These are phyloP conservation scores for Porites lutea DNA, from an alignment of 64 coral and sea anemone species.

Conservation along the genomic window DNA sequence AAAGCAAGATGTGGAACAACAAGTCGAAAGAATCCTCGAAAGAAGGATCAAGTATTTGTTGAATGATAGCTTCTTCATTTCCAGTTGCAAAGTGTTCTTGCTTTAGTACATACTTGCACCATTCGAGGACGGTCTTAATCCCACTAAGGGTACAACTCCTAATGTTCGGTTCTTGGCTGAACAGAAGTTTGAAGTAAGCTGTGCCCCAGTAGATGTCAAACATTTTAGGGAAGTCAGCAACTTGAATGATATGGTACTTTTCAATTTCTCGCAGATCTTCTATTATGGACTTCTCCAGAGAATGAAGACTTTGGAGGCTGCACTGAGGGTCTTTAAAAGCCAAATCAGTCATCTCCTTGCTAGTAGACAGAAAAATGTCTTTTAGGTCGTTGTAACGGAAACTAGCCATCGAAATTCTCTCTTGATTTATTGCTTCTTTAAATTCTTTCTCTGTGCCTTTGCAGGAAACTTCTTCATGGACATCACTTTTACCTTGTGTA, in stretches of 20 bases:
- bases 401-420: neutral
- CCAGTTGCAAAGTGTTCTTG: neutral
- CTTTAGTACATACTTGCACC: neutral
- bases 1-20: neutral
- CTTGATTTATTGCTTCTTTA: too few relatives aligned
- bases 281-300: neutral
- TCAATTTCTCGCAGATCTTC: neutral
- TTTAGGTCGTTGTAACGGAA: neutral
- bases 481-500: neutral
- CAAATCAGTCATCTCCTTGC: neutral
- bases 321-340: neutral
- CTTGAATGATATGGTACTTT: neutral
- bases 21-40: neutral
- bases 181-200: neutral
- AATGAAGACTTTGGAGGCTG: neutral
- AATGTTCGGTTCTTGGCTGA: neutral
- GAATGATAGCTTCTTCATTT: neutral
- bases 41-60: neutral
- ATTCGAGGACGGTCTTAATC: neutral
- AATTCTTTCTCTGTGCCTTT: neutral
- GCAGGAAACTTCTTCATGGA: neutral
- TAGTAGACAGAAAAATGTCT: neutral
- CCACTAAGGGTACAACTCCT: neutral
- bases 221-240: neutral
- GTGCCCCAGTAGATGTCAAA: neutral